phyloP scores from a whole-genome alignment of 2,888 invertebrate species.

The Polyommatus iphigenia region DNA sequence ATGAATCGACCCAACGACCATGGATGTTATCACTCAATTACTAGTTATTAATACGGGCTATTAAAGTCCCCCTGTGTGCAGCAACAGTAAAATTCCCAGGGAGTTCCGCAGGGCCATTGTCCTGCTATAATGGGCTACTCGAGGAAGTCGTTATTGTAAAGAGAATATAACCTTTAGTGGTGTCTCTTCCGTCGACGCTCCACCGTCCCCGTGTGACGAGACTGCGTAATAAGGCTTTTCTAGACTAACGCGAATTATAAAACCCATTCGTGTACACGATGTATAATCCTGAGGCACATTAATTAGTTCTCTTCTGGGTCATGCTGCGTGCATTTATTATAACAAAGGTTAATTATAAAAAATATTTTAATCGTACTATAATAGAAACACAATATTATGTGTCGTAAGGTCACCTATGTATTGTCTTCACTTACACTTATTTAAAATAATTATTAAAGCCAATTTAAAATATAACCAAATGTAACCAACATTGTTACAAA shows the following conservation, averaged over 20 bases:
- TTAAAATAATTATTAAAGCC: too few species aligned
- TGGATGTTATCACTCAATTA: not conserved
- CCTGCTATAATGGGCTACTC: conserved; percentile 28
- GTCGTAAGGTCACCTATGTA: too few species aligned
- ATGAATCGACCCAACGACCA: not conserved
- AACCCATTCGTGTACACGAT: not conserved
- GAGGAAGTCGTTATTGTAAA: conserved; percentile 33
- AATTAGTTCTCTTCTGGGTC: conserved; percentile 11
- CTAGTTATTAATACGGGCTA: conserved; percentile 12
- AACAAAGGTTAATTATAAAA: too few species aligned
- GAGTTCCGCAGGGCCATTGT: conserved; percentile 31
- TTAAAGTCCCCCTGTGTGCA: conserved; percentile 25
- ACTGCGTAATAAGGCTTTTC: conserved; percentile 29
- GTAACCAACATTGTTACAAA: too few species aligned
- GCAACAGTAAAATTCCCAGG: conserved; percentile 28
- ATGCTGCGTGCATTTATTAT: not conserved
- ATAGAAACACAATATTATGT: too few species aligned
- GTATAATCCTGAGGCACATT: not conserved
- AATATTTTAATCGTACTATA: too few species aligned
- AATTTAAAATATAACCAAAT: too few species aligned
- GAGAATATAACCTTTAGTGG: conserved; percentile 27
- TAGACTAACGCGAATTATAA: conserved; percentile 22
- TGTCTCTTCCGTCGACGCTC: conserved; percentile 18
- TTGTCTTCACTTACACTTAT: too few species aligned
- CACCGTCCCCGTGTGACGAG: not conserved